These are phyloP conservation scores for Chaenodraco wilsoni DNA, from an alignment of 2,797 vertebrate genomes.

Conservation along the genomic window DNA sequence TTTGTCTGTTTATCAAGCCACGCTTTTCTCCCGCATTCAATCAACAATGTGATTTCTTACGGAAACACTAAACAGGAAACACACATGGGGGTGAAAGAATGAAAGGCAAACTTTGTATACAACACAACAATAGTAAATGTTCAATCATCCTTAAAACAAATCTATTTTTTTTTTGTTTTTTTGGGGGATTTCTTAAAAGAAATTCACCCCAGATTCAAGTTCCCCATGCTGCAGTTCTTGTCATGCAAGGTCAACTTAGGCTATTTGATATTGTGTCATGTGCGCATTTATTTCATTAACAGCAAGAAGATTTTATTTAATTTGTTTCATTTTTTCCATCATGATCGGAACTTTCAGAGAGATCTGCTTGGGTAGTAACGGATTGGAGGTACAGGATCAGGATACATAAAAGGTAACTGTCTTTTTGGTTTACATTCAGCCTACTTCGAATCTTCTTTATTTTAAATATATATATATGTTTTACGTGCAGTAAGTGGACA, in stretches of 20 bases:
- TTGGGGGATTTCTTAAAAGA: not conserved
- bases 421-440: too few species aligned
- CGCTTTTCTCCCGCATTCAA: constrained; percentile 43
- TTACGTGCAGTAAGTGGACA: too few species aligned
- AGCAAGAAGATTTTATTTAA: not conserved
- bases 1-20: constrained; percentile 57
- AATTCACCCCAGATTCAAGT: not conserved
- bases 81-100: not conserved
- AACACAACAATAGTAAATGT: not conserved
- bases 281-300: constrained; percentile 6
- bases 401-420: too few species aligned
- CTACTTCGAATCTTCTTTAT: too few species aligned
- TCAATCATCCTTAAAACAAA: constrained; percentile 11
- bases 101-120: constrained; percentile 3
- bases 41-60: constrained; percentile 36
- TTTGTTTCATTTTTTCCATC: not conserved
- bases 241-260: not conserved
- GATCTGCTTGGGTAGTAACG: not conserved
- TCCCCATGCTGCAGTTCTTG: not conserved
- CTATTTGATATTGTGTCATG: not conserved
- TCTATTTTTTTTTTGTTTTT: constrained; percentile 2
- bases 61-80: constrained; percentile 15
- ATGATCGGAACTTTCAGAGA: not conserved
- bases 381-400: too few species aligned
- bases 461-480: too few species aligned